Base-by-base conservation (phyloP, 2,888 invertebrate species). In the Megamerina dolium region DNA sequence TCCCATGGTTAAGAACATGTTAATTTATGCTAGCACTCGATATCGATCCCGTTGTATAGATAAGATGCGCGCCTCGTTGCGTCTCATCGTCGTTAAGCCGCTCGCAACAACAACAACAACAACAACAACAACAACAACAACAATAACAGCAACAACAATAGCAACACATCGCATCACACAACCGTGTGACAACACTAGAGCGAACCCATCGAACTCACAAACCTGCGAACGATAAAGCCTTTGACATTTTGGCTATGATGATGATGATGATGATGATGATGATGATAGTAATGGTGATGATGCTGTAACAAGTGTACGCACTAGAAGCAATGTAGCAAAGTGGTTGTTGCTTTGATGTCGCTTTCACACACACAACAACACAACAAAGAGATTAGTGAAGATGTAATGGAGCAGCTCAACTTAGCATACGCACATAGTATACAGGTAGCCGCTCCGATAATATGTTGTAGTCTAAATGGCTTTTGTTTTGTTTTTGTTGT, bases 171-270 rank as follows among this genome's bases (percentile, higher is more conserved):
- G n/a, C n/a, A n/a, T n/a, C n/a, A n/a, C n/a, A n/a, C n/a, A n/a
- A n/a, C n/a, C n/a, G n/a, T n/a, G n/a, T n/a, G n/a, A n/a, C n/a
- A n/a, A n/a, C n/a, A n/a, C n/a, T n/a, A n/a, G n/a, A n/a, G n/a
- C n/a, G n/a, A n/a, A n/a, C n/a, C n/a, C n/a, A n/a, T n/a, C n/a
- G n/a, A n/a, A n/a, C n/a, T n/a, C n/a, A n/a, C n/a, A n/a, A n/a
- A n/a, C n/a, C n/a, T n/a, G n/a, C n/a, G n/a, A n/a, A n/a, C n/a
- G n/a, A n/a, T n/a, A n/a, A n/a, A 53, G 60, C 58, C 63, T 63
- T 63, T 60, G 60, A 60, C 60, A 60, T 52, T 51, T 45, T 49
- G n/a, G n/a, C n/a, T n/a, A n/a, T n/a, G n/a, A n/a, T n/a, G n/a
- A n/a, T 45, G 35, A 31, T 31, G 31, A 18, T 6, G 14, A 29